These are phyloP conservation scores for Hemibagrus wyckioides DNA, from an alignment of 2,113 vertebrate genomes.

Conservation along the genomic window DNA sequence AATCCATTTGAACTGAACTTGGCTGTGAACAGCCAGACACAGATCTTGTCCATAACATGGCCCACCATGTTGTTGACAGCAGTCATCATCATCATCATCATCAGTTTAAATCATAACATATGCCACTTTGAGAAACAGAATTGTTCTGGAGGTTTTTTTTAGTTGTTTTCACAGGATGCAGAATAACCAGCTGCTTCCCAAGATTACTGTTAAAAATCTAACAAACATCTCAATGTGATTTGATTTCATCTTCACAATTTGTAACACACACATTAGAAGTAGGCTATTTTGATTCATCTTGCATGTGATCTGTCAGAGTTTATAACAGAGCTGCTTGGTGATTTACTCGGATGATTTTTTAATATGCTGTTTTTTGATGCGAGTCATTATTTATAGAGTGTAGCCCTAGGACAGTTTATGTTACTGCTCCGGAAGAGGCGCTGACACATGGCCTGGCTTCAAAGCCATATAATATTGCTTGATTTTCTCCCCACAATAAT, in stretches of 20 bases:
- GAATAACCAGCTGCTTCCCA: neutral
- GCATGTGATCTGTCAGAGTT: neutral
- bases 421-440: neutral
- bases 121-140: neutral
- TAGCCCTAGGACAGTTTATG: slow-evolving; percentile 25
- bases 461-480: slow-evolving; percentile 19
- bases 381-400: slow-evolving; percentile 32
- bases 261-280: neutral
- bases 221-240: neutral
- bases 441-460: slow-evolving; percentile 24
- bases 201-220: neutral
- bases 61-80: neutral
- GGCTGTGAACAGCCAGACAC: neutral
- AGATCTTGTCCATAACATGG: neutral
- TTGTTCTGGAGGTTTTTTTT: neutral
- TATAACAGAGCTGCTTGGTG: slow-evolving; percentile 8
- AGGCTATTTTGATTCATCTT: neutral
- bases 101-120: neutral
- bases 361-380: slow-evolving; percentile 35
- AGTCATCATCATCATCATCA: neutral
- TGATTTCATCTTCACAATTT: neutral
- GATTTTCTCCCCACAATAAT: slow-evolving; percentile 17
- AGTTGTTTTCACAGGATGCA: neutral
- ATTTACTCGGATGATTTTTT: slow-evolving; percentile 21
- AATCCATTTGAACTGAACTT: neutral